phyloP scores from a whole-genome alignment of 30 jellyfish, hydroid and myxozoan species.

The Nemopilema nomurai region DNA sequence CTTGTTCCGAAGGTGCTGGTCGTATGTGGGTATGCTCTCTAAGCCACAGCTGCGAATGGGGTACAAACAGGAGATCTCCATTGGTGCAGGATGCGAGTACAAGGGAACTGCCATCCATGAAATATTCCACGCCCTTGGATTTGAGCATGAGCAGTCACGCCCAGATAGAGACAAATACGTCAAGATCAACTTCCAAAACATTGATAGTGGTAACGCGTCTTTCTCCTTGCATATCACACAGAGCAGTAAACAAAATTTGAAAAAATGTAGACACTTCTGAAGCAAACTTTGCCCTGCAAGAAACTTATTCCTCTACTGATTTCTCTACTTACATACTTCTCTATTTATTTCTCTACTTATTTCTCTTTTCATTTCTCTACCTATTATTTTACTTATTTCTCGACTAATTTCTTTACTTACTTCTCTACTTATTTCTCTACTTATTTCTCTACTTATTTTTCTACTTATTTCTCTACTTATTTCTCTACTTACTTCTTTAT shows the following conservation, averaged over 20 bases:
- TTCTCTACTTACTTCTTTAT: too few species aligned
- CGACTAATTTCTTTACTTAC: too few species aligned
- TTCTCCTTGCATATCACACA: background rate
- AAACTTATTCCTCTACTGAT: background rate
- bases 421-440: too few species aligned
- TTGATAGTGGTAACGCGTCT: slow-evolving; percentile 1
- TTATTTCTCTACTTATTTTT: too few species aligned
- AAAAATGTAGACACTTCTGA: background rate
- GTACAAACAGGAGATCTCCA: slow-evolving; percentile 31
- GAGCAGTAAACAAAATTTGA: background rate
- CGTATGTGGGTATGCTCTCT: slow-evolving; percentile 36
- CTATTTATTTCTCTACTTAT: too few species aligned
- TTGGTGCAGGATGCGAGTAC: slow-evolving; percentile 46
- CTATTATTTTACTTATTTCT: too few species aligned
- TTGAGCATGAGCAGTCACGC: slow-evolving; percentile 50
- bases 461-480: too few species aligned
- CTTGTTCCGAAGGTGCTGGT: slow-evolving; percentile 19
- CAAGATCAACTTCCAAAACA: slow-evolving; percentile 19
- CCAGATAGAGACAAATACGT: slow-evolving; percentile 42
- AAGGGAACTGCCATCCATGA: slow-evolving; percentile 60
- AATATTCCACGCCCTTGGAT: slow-evolving; percentile 51
- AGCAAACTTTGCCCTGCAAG: background rate
- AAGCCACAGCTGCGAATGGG: slow-evolving; percentile 9
- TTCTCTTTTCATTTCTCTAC: too few species aligned
- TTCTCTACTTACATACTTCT: too few species aligned